Evolutionary conservation across 2,888 invertebrate species (phyloP).

Genomic region (Noctua comes): DNA sequence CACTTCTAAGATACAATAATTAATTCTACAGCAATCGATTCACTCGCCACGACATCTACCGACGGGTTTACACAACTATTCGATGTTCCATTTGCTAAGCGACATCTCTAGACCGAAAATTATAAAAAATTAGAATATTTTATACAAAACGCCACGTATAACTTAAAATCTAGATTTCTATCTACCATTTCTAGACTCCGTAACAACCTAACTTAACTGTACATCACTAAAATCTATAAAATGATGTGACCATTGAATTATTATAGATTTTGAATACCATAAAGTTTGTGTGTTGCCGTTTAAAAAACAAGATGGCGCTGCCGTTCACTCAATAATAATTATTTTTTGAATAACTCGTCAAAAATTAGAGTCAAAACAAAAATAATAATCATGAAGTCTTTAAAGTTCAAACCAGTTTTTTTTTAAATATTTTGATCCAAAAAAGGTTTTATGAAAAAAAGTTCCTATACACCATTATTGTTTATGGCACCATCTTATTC

Average conservation of each 20-base stretch:
- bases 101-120: conserved; percentile 59
- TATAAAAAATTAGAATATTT: conserved; percentile 59
- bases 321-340: conserved; percentile 44
- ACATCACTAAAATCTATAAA: conserved; percentile 69
- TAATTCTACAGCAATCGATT: conserved; percentile 66
- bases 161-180: conserved; percentile 66
- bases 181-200: conserved; percentile 68
- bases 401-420: conserved; percentile 47
- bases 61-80: conserved; percentile 49
- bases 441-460: conserved; percentile 49
- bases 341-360: conserved; percentile 21
- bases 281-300: conserved; percentile 63
- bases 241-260: conserved; percentile 71
- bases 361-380: conserved; percentile 11
- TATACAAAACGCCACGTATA: conserved; percentile 67
- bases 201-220: conserved; percentile 73
- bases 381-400: conserved; percentile 43
- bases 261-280: conserved; percentile 67
- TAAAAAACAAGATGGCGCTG: conserved; percentile 73
- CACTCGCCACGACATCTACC: conserved; percentile 52
- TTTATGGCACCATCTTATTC: conserved; percentile 88
- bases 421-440: conserved; percentile 22
- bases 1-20: conserved; percentile 80
- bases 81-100: conserved; percentile 59
- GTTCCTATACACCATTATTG: conserved; percentile 74